These are phyloP conservation scores for Melolontha melolontha DNA, from an alignment of 2,888 invertebrate genomes.

Conservation along the genomic window DNA sequence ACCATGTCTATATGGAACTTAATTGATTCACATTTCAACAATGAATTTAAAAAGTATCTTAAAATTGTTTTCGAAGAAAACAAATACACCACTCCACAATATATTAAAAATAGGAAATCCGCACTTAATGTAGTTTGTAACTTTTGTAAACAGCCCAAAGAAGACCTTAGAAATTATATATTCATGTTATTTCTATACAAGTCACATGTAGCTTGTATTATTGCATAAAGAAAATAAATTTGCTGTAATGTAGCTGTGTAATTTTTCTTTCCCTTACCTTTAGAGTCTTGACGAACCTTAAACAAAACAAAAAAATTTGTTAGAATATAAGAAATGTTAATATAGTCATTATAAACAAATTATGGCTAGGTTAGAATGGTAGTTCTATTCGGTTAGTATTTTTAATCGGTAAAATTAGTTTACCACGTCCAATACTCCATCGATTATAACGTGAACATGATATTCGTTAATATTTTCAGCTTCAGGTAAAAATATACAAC, in stretches of 20 bases:
- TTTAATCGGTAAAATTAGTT: not conserved
- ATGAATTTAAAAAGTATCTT: conserved; percentile 75
- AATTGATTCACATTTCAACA: conserved; percentile 81
- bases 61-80: conserved; percentile 63
- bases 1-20: conserved; percentile 76
- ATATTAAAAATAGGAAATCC: conserved; percentile 3
- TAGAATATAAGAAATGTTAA: too few relatives aligned
- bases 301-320: not conserved
- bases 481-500: not conserved
- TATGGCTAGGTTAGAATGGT: too few relatives aligned
- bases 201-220: conserved; percentile 1
- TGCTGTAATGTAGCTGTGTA: not conserved
- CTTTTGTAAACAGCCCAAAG: not conserved
- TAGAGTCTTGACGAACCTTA: not conserved
- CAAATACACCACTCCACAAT: conserved; percentile 48
- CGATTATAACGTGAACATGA: too few relatives aligned
- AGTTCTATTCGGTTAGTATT: conserved; percentile 2
- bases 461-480: too few relatives aligned
- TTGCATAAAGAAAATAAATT: not conserved
- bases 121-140: not conserved
- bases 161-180: conserved; percentile 4
- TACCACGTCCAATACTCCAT: not conserved
- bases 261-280: conserved; percentile 20
- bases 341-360: too few relatives aligned
- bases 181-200: conserved; percentile 10